phyloP scores from a whole-genome alignment of 2,797 vertebrate genomes.

The Manis crassicaudata region DNA sequence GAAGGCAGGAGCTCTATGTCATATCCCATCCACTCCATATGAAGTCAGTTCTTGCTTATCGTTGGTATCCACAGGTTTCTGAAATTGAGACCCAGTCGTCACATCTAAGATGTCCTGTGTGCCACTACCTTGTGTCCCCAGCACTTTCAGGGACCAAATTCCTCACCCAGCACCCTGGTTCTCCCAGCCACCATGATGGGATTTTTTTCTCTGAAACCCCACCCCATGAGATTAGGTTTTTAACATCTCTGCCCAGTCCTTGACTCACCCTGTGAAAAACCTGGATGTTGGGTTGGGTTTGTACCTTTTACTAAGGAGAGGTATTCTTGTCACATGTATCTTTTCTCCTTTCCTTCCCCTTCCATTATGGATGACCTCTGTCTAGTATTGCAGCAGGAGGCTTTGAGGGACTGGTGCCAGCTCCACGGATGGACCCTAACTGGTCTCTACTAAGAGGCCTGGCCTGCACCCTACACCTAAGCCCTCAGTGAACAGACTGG shows the following conservation, averaged over 20 bases:
- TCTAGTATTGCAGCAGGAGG: no score
- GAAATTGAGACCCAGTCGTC: not conserved
- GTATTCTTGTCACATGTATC: no score
- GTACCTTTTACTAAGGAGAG: not conserved
- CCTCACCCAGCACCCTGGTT: not conserved
- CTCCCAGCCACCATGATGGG: no score
- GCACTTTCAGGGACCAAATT: not conserved
- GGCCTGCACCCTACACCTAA: not conserved
- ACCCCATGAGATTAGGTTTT: not conserved
- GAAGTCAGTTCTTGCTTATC: not conserved
- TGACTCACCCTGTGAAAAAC: not conserved
- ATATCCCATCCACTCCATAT: no score
- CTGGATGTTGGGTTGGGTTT: not conserved
- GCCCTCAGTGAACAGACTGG: not conserved
- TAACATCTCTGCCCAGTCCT: not conserved
- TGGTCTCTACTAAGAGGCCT: not conserved
- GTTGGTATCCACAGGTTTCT: not conserved
- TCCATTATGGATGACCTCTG: no score
- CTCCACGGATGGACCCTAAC: no score
- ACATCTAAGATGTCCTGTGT: not conserved
- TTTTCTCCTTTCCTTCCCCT: not conserved
- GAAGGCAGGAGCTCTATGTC: not conserved
- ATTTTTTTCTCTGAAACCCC: not conserved
- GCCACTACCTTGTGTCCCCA: not conserved
- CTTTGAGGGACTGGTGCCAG: not conserved